These are phyloP conservation scores for Prinia subflava DNA, from an alignment of 2,113 vertebrate species.

Conservation along the genomic window DNA sequence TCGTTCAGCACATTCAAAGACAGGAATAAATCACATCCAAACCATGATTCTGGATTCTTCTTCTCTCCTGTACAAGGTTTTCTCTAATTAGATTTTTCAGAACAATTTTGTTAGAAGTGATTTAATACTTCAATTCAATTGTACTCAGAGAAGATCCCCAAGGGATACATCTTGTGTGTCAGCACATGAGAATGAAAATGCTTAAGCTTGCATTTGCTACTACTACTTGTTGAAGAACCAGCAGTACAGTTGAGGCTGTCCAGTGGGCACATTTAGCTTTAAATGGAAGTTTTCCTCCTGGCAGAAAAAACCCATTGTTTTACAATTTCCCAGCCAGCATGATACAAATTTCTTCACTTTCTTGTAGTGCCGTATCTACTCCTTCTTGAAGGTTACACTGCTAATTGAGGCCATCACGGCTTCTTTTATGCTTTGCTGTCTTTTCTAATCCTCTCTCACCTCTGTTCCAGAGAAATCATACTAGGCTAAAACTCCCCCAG, in stretches of 20 bases:
- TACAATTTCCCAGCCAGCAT: background rate
- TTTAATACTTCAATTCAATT: background rate
- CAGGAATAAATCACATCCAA: background rate
- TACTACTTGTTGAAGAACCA: background rate
- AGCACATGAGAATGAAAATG: background rate
- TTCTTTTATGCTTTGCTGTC: conserved; percentile 12
- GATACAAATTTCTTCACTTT: background rate
- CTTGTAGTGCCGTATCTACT: background rate
- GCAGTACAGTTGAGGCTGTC: background rate
- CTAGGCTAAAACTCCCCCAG: background rate
- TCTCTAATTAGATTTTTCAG: conserved; percentile 3
- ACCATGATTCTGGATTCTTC: background rate
- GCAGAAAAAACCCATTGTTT: background rate
- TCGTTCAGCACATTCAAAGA: background rate
- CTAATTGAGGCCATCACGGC: conserved; percentile 16
- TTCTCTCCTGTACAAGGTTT: background rate
- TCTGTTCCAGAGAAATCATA: background rate
- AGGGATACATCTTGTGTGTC: background rate
- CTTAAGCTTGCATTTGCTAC: background rate
- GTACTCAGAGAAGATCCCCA: background rate
- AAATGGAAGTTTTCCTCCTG: background rate
- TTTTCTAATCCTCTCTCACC: background rate
- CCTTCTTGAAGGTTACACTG: background rate
- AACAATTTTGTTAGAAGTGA: conserved; percentile 1
- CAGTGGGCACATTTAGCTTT: background rate